A percentile compares a stretch with the other conserved stretches of the same genome.
phyloP scores from a whole-genome alignment of 2,797 vertebrate species.

The Pipistrellus pipistrellus region DNA sequence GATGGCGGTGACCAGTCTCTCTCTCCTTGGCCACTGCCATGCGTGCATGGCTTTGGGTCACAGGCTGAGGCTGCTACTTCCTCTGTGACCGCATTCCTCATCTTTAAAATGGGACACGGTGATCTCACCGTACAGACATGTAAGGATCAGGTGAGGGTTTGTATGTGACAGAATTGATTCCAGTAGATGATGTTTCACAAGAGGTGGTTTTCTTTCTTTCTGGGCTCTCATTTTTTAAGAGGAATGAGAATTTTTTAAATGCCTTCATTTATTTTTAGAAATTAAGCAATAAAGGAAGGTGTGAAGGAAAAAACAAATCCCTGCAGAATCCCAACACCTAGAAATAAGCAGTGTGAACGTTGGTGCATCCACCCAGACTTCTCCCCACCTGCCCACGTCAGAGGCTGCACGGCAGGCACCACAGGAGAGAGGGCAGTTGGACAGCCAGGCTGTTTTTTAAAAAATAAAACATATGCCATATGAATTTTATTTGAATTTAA shows the following conservation, averaged over 20 bases:
- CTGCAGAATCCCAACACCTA: not conserved
- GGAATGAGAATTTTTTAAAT: not conserved
- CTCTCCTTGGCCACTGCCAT: rapidly evolving
- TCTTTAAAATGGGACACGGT: not conserved
- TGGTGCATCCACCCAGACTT: not conserved
- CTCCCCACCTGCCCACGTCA: not conserved
- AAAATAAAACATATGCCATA: not conserved
- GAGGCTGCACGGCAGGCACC: not conserved
- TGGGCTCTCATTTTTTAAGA: constrained; percentile 8
- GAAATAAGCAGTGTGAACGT: not conserved
- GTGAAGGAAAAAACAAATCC: not conserved
- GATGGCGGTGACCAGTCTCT: rapidly evolving
- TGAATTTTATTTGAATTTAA: not conserved
- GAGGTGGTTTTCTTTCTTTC: not conserved
- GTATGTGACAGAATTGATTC: not conserved
- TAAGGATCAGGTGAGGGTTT: not conserved
- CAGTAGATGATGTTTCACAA: not conserved
- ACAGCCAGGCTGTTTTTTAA: not conserved
- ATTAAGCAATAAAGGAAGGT: not conserved
- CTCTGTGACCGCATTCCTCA: not conserved
- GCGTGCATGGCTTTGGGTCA: rapidly evolving
- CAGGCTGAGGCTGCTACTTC: not conserved
- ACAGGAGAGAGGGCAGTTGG: not conserved
- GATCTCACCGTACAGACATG: not conserved
- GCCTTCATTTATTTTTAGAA: constrained; percentile 43